Base-by-base conservation (phyloP, 2,888 invertebrate species). In the Lasioglossum morio region DNA sequence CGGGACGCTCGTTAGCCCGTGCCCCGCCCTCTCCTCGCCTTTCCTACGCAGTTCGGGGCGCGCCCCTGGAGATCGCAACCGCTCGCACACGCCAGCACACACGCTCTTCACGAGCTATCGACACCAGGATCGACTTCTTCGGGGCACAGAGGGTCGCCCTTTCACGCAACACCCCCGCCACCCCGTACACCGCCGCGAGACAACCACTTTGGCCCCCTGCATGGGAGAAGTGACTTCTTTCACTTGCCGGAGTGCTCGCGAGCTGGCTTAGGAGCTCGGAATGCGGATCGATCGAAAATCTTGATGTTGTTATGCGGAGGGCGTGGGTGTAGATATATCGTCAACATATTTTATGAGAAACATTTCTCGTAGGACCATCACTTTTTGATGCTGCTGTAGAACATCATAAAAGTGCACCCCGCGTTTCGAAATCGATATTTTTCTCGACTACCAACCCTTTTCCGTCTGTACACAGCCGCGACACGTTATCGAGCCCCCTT, bases 1-100 rank as follows among this genome's bases (percentile, higher is more conserved):
- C 79, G 72, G 66, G 76, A 63, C 80, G 88, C 90, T 88, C 87
- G 88, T 91, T 90, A 88, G 46, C 19, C 27, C 23, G 12, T 34
- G 34, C 30, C 66, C 30, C 27, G n/a, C 10, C 23, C 69, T 27
- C 23, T 74, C 14, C 72, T 8, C 30, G 14, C 37, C 34, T 0
- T 37, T 27, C 66, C 30, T n/a, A n/a, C 30, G 46, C 23, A 27
- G 30, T 3, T 12, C 63, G 27, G 5, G 72, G 19, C 72, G 23
- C 69, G 37, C 69, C 69, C 69, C 66, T 37, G 19, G 10, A 3
- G 30, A 23, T 19, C 34, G 66, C 69, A 37, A 69, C 19, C 37
- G 23, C 37, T 34, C 69, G 4, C 69, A 37, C 34, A 12, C 69
- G 30, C 34, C 30, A 8, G 34, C 34, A 48, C 19, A 48, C n/a